phyloP scores from a whole-genome alignment of 2,113 vertebrate species.

The Tetrao urogallus region DNA sequence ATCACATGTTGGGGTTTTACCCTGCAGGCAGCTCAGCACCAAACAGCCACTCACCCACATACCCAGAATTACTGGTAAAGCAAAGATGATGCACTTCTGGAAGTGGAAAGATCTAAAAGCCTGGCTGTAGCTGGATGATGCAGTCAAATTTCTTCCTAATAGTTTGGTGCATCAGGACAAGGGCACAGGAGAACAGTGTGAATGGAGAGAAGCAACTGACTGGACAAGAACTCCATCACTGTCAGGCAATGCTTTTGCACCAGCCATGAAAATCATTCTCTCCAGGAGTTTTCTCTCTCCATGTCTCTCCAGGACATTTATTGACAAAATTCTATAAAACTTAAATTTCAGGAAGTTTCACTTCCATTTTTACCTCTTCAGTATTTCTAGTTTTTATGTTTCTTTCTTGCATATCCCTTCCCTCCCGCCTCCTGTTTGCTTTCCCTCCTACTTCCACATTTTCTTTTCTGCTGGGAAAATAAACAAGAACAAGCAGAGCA shows the following conservation, averaged over 20 bases:
- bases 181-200: not conserved
- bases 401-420: not conserved
- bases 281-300: not conserved
- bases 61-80: not conserved
- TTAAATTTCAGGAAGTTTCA: not conserved
- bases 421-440: not conserved
- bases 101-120: not conserved
- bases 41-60: not conserved
- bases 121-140: not conserved
- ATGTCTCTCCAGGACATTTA: not conserved
- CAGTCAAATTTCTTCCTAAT: not conserved
- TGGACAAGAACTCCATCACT: not conserved
- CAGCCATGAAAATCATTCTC: not conserved
- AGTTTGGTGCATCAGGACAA: not conserved
- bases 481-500: not conserved
- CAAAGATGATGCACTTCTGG: not conserved
- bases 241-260: not conserved
- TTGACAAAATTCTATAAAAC: not conserved
- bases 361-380: not conserved
- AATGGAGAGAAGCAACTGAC: not conserved
- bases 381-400: not conserved
- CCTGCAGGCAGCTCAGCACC: not conserved
- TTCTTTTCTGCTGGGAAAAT: slow-evolving; percentile 1
- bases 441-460: not conserved
- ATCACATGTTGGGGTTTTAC: not conserved